Evolutionary conservation across 2,113 vertebrate species (phyloP).

Genomic region (Chroicocephalus ridibundus): DNA sequence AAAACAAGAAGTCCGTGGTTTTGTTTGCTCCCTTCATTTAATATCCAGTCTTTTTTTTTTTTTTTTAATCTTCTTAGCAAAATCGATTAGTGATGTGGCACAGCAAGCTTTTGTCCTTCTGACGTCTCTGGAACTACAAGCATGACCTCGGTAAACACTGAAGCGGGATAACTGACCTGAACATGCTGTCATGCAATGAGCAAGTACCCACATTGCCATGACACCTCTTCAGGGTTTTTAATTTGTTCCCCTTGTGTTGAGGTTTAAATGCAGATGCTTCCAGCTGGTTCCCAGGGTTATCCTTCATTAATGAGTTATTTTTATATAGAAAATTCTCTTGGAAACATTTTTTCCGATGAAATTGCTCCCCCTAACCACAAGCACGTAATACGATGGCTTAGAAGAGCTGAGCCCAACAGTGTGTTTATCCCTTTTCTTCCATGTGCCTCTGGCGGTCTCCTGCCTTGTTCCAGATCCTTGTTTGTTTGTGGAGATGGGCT

Average conservation of each 20-base stretch:
- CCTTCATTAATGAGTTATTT: background rate
- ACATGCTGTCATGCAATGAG: background rate
- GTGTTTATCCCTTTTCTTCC: background rate
- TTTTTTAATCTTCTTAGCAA: background rate
- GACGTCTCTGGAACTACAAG: background rate
- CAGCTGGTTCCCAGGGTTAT: background rate
- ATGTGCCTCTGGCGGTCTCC: accelerated
- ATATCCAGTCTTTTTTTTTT: background rate
- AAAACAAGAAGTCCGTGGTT: background rate
- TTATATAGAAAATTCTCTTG: background rate
- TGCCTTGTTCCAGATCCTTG: background rate
- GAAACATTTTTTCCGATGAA: background rate
- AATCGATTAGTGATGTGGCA: background rate
- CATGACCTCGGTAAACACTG: background rate
- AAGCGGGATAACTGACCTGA: background rate
- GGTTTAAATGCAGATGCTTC: background rate
- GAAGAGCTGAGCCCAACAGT: background rate
- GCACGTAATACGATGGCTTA: background rate
- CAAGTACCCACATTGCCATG: background rate
- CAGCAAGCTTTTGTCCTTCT: background rate
- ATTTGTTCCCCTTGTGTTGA: background rate
- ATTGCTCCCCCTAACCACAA: background rate
- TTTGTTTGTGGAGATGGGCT: background rate
- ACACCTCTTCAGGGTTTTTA: background rate
- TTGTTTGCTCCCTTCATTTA: background rate